These are phyloP conservation scores for Megalonaias nervosa DNA, from an alignment of 1,140 invertebrate species.

Conservation along the genomic window DNA sequence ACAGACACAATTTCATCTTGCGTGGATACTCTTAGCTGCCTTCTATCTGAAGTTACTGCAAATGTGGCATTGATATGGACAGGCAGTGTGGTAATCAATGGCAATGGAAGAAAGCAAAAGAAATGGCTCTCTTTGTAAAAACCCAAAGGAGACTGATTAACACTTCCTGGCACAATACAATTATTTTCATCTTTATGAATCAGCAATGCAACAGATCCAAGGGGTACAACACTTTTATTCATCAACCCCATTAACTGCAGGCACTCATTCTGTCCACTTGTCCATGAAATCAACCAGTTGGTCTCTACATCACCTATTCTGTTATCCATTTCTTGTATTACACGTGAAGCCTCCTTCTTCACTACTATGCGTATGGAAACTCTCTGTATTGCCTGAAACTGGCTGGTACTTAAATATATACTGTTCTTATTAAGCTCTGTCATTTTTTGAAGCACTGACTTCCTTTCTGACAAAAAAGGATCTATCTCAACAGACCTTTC, in stretches of 20 bases:
- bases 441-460: too few species aligned
- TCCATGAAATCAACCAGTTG: slow-evolving; percentile 27
- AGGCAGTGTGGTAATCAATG: slow-evolving; percentile 21
- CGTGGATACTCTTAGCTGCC: not conserved
- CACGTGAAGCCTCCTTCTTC: too few species aligned
- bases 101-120: slow-evolving; percentile 37
- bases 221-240: slow-evolving; percentile 26
- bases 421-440: too few species aligned
- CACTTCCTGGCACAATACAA: not conserved
- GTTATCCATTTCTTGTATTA: too few species aligned
- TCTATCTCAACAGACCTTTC: too few species aligned
- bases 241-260: not conserved
- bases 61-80: slow-evolving; percentile 37
- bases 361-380: too few species aligned
- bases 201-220: slow-evolving; percentile 23
- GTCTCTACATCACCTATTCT: not conserved
- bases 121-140: slow-evolving; percentile 30
- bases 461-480: too few species aligned
- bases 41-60: slow-evolving; percentile 22
- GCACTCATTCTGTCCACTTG: not conserved
- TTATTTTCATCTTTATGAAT: slow-evolving; percentile 3
- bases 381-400: too few species aligned
- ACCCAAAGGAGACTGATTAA: slow-evolving; percentile 7
- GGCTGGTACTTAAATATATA: too few species aligned
- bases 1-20: slow-evolving; percentile 17